Evolutionary conservation across 2,113 vertebrate species (phyloP).

Genomic region (Epinephelus cyanopodus): DNA sequence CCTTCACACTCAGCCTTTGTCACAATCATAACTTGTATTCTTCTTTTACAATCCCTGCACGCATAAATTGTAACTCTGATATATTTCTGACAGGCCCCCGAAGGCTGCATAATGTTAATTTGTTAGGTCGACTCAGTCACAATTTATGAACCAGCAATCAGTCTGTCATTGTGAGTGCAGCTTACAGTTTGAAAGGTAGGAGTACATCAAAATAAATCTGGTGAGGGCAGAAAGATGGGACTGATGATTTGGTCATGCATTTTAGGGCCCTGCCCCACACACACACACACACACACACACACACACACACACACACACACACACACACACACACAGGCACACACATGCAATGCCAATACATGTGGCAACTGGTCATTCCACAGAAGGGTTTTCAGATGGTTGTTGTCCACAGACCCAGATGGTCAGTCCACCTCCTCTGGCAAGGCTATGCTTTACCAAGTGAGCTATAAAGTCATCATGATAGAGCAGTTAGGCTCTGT

Average conservation of each 20-base stretch:
- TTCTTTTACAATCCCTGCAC: not conserved
- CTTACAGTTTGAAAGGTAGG: not conserved
- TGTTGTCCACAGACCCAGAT: conserved; percentile 24
- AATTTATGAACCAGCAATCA: conserved; percentile 24
- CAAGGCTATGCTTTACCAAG: not conserved
- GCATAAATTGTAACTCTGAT: not conserved
- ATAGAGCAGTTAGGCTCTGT: not conserved
- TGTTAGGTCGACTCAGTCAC: conserved; percentile 5
- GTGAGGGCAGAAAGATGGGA: not conserved
- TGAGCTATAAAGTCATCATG: not conserved
- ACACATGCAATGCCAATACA: not conserved
- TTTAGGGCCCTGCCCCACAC: not conserved
- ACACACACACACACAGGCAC: not conserved
- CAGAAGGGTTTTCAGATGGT: conserved; percentile 14
- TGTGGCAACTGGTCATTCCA: not conserved
- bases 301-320: not conserved
- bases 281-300: not conserved
- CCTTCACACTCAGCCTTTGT: not conserved
- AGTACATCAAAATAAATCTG: not conserved
- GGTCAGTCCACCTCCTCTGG: conserved; percentile 15
- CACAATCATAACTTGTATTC: not conserved
- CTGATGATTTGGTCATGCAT: not conserved
- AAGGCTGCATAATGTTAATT: conserved; percentile 35
- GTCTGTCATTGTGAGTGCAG: not conserved
- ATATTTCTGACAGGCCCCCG: conserved; percentile 2